Evolutionary conservation across 2,113 vertebrate genomes (phyloP), one percentile per base, ranked within the genome.

Genomic region (Oreotrochilus melanogaster): DNA sequence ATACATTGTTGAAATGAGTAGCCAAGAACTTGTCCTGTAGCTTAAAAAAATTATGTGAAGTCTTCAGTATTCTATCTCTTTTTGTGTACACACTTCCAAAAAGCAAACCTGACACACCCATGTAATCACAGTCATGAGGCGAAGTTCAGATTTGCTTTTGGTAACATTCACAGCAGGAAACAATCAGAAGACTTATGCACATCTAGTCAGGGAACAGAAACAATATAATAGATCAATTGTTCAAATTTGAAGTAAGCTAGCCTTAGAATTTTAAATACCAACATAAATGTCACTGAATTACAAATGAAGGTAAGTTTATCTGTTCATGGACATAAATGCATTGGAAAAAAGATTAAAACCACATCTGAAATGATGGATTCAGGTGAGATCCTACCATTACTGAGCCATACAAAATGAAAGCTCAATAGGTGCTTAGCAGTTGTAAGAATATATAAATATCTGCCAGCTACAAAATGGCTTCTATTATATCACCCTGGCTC

Each of bases 141-240:
- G 96, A 96, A 96, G 93, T 96, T 96, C 94, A 95, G 67, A 47
- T 92, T 94, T 92, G 88, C 90, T 83, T 95, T 94, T 86, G 69
- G 92, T 72, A 94, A 90, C 60, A 35, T 66, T 93, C 75, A 62
- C 67, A 92, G 88, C 82, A 71, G 73, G 88, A 93, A 93, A 73
- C 73, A 80, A 88, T 91, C 91, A 76, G 78, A 82, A 70, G 87
- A 85, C 58, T 79, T 81, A 65, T 1, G 81, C 76, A 61, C 58
- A 79, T 76, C 84, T 73, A 92, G 60, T 83, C 81, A 91, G 85
- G 67, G 71, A 83, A 89, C 27, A 91, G 85, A 93, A 93, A 80
- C n/a, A 56, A 73, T 88, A 53, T 88, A 80, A 78, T 35, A 76
- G 45, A 88, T 62, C 71, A 86, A 64, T 80, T 80, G 92, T 76